Evolutionary conservation across 2,113 vertebrate genomes (phyloP), one percentile per base, ranked within the genome.

Genomic region (Polypterus senegalus): DNA sequence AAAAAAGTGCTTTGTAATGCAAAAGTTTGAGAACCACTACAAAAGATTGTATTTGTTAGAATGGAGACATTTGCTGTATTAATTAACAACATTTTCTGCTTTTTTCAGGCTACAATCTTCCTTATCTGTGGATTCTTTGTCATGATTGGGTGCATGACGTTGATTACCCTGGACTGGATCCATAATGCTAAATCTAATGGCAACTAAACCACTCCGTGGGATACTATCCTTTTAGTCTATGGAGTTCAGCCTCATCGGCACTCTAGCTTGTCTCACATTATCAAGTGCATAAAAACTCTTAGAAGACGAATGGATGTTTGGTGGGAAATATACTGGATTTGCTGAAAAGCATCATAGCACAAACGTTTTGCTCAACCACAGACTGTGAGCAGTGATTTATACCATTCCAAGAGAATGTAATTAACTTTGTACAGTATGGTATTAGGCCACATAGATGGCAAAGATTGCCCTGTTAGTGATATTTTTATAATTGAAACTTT

Each of bases 371-470:
- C 75, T 77, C 74, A 46, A 62, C 65, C 57, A 67, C 54, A 53
- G 77, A 59, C 61, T 5, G 66, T 62, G 76, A 89, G 89, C 88
- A 77, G 80, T 81, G 83, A 87, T 86, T 83, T 86, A 89, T 85
- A 90, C 89, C 91, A 95, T 98, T 98, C 93, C 79, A 81, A 92
- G 86, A 92, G 93, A 95, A 97, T 96, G 92, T 93, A 84, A 77
- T 68, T 72, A 82, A 88, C 84, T 88, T 65, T 87, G 85, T 87
- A 87, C 77, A 88, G 77, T 84, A 77, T 74, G 79, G 85, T 83
- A 81, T 89, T 88, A 90, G 84, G 82, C 91, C 91, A 93, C 89
- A 81, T 83, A 75, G 80, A 88, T 89, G 90, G 89, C 85, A 60
- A 57, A 64, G 59, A 64, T 43, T 54, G 46, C 70, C 67, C 59